Evolutionary conservation across 2,797 vertebrate genomes (phyloP), one percentile per base, ranked within the genome.

Genomic region (Aldrovandia affinis): DNA sequence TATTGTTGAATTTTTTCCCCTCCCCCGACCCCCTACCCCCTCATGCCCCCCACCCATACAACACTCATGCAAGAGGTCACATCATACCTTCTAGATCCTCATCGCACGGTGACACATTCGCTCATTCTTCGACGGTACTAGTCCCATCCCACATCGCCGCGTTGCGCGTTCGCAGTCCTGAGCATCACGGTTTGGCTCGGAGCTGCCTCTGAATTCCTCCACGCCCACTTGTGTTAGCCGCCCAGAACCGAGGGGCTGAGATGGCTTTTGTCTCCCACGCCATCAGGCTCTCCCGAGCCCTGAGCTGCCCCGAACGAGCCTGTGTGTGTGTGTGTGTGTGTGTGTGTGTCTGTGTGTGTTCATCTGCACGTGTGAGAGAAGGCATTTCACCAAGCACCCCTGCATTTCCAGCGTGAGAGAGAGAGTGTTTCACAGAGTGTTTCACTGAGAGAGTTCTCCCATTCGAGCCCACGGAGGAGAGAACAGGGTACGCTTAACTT

Each of bases 191-290:
- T 86, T 83, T 80, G 68, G 61, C 85, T 81, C 2, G 80, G 86
- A 59, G 54, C 57, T 30, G 15, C 36, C 68, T 36, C 47, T 86
- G 88, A 89, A 90, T 92, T 90, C 92, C 90, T 90, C 85, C 86
- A 55, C 83, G 84, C 93, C 89, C 78, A 92, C 92, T 90, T 90
- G 90, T 91, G 90, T 89, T 91, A 91, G 86, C 86, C 90, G 89
- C 89, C 86, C 87, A 70, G 88, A 77, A 63, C 33, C 33, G 84
- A 86, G 86, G 87, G 65, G 12, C 20, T 89, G 82, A 91, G 88
- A 88, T 87, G 85, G 84, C 91, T 89, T 91, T 92, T 93, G 91
- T 92, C 87, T 91, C 81, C 89, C 88, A 92, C 89, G 87, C 87
- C 81, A 81, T 78, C 81, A 88, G 82, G 84, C 87, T 89, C 89